A percentile compares a stretch with the other conserved stretches of the same genome.
phyloP scores from a whole-genome alignment of 2,113 vertebrate species.

The Cygnus atratus region DNA sequence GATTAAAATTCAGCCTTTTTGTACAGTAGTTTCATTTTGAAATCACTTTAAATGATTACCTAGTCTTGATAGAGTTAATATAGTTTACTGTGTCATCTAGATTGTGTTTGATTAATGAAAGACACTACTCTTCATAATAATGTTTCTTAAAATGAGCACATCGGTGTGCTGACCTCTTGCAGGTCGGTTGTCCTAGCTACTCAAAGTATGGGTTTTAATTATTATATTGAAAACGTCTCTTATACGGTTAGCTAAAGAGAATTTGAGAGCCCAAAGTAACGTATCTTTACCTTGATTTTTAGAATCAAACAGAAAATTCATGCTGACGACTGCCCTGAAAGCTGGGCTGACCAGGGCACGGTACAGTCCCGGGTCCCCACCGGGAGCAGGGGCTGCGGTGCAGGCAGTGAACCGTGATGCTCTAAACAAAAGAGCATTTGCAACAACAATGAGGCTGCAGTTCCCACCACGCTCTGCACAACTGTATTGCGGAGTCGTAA shows the following conservation, averaged over 20 bases:
- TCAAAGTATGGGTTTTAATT: not conserved
- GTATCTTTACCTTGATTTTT: not conserved
- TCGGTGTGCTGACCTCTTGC: not conserved
- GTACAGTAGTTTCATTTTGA: not conserved
- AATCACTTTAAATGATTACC: not conserved
- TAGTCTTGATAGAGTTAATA: not conserved
- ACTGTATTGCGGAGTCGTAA: not conserved
- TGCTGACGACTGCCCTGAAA: not conserved
- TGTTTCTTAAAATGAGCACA: not conserved
- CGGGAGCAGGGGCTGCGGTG: not conserved
- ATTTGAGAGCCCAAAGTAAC: not conserved
- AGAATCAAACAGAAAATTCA: not conserved
- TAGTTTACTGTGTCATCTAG: not conserved
- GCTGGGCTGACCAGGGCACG: fast-evolving
- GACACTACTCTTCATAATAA: not conserved
- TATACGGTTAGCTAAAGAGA: not conserved
- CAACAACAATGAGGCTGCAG: slow-evolving; percentile 39
- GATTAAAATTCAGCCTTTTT: not conserved
- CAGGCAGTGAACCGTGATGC: slow-evolving; percentile 28
- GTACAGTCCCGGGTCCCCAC: not conserved
- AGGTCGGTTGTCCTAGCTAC: not conserved
- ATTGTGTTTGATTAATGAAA: not conserved
- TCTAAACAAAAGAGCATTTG: slow-evolving; percentile 66
- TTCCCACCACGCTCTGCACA: slow-evolving; percentile 24
- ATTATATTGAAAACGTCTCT: not conserved